phyloP scores from a whole-genome alignment of 2,797 vertebrate species.

The Acanthornis magna region DNA sequence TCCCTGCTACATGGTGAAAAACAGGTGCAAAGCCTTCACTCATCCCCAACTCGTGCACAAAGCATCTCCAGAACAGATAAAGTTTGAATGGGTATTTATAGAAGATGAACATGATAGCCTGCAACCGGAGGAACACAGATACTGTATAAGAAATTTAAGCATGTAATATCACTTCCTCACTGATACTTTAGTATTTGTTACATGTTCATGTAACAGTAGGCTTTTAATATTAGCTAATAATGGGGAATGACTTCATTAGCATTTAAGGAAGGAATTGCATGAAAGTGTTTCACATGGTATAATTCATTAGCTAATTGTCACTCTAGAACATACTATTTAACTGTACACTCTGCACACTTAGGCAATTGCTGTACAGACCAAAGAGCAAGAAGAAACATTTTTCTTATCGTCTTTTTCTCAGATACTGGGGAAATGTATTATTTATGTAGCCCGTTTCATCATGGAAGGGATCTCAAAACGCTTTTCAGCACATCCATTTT shows the following conservation, averaged over 20 bases:
- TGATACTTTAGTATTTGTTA: neutral
- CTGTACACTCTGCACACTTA: neutral
- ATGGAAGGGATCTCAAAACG: neutral
- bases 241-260: neutral
- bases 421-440: neutral
- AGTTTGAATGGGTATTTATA: neutral
- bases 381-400: neutral
- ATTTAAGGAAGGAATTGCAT: neutral
- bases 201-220: neutral
- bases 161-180: neutral
- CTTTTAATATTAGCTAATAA: neutral
- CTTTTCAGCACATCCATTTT: neutral
- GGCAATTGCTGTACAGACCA: neutral
- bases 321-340: neutral
- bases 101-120: neutral
- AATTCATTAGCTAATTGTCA: neutral
- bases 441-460: neutral
- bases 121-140: neutral
- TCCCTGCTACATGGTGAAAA: neutral
- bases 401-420: neutral
- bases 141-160: neutral
- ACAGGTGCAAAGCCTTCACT: neutral
- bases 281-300: neutral
- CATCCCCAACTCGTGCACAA: neutral
- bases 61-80: neutral